Base-by-base conservation (phyloP, 1,140 invertebrate genomes). In the Lordiphosa mommai region DNA sequence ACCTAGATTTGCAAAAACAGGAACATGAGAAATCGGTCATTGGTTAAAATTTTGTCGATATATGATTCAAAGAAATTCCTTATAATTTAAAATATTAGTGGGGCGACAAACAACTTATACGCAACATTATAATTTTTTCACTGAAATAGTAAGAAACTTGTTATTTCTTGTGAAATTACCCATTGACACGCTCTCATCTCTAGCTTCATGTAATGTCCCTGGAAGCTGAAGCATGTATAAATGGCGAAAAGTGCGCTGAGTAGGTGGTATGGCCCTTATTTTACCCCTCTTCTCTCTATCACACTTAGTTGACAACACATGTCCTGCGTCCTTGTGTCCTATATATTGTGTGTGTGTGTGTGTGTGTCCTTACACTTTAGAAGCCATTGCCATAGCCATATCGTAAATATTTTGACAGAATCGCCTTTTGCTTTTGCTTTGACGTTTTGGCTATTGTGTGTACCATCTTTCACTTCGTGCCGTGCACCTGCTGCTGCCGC, bases 341-440 rank as follows among this genome's bases (percentile, higher is more conserved):
- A 37, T 38, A 6, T 47, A 23, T 14, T 51, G 34, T 43, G 56
- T 16, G 36, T 48, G 34, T 48, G 59, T 36, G 38, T 38, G 44
- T 44, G 40, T 44, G 63, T 44, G 68, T 69, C 48, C 74, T 61
- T 66, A 61, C 65, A 60, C 50, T 71, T 67, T 66, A 69, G 49
- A 68, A 73, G 69, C 74, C 66, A 74, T 70, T 80, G 52, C 71
- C 65, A 44, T 47, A 80, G 66, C 53, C 67, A 82, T 80, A 80
- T 82, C 77, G 76, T 82, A 82, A 82, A 82, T 84, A 82, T 82
- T 82, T 84, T 82, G 76, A 82, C 76, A 82, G 77, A 67, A 82
- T 82, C 76, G 77, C 76, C 76, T 84, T 80, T 80, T 71, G 76
- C 76, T 56, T 84, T 82, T 60, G 76, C 76, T 52, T 59, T 76